Base-by-base conservation (phyloP, 2,797 vertebrate genomes). In the Meda fulgida region DNA sequence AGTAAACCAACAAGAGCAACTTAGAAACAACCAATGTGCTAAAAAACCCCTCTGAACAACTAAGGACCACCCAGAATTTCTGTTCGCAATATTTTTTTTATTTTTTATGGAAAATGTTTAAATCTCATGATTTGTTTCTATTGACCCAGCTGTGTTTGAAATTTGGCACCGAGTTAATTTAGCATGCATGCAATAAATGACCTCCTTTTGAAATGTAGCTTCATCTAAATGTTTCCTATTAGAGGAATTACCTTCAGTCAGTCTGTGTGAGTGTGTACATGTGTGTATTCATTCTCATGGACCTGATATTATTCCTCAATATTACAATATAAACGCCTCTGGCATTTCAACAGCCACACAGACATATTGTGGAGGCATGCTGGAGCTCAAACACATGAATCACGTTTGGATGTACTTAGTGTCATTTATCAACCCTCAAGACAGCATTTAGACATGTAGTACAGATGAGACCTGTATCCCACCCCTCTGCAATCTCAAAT, bases 401-500 rank as follows among this genome's bases (percentile, higher is more conserved):
- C 92, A 83, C 34, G 85, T 92, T 90, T 89, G 90, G 90, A 87
- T 91, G 51, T 88, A 87, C 86, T 89, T 89, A 69, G 78, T 89
- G 53, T 91, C 89, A 81, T 46, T 88, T 46, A 60, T 85, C 87
- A 92, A 92, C 93, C 40, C 93, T 90, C 92, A 90, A 93, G 92
- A 88, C 83, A 66, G 89, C 78, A 90, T 89, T 82, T 60, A 81
- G 86, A 90, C 89, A 85, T 92, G 87, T n/a, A 21, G 11, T 31
- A 78, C 16, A 73, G 69, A 60, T 38, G 34, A 58, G 46, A 48
- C 26, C 60, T 46, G 9, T 40, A 66, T 31, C 38, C 26, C 38
- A 66, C 19, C 29, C 55, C 40, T 16, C 3, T n/a, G 14, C 26
- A 18, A 5, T 75, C 13, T 83, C 26, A 83, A 63, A 65, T 75